Conservation (phyloP, 2,113 vertebrate species). For the Osmerus eperlanus region DNA sequence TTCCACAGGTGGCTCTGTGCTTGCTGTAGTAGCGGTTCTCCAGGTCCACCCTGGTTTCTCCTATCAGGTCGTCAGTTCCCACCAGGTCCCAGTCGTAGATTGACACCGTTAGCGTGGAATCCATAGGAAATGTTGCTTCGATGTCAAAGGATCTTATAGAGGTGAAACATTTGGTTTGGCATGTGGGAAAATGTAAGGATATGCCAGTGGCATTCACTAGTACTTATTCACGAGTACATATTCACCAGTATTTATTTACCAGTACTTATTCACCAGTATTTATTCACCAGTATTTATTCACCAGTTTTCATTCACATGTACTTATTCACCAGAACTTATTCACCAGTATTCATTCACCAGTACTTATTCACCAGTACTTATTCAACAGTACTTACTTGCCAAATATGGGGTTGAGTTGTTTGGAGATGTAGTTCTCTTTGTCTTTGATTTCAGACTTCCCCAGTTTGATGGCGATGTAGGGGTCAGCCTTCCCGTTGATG, state of each 20-base stretch:
- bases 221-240: too few relatives aligned
- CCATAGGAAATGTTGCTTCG: conserved; percentile 94
- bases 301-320: too few relatives aligned
- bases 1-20: conserved; percentile 90
- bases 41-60: conserved; percentile 95
- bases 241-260: too few relatives aligned
- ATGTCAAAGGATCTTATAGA: conserved; percentile 89
- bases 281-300: too few relatives aligned
- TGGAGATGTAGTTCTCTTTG: conserved; percentile 99
- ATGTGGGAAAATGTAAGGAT: too few relatives aligned
- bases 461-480: conserved; percentile 89
- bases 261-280: too few relatives aligned
- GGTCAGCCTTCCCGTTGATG: conserved; percentile 96
- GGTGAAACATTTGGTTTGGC: conserved; percentile 32
- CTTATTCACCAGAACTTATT: neutral
- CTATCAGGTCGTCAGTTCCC: conserved; percentile 94
- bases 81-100: conserved; percentile 98
- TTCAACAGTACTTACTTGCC: conserved; percentile 83
- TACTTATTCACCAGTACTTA: neutral
- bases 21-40: conserved; percentile 99
- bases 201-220: too few relatives aligned
- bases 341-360: neutral
- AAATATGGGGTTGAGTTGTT: conserved; percentile 95
- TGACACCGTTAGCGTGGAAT: conserved; percentile 92
- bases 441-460: conserved; percentile 94